Conservation (phyloP, 2,113 vertebrate genomes). For the Phrynocephalus versicolor region DNA sequence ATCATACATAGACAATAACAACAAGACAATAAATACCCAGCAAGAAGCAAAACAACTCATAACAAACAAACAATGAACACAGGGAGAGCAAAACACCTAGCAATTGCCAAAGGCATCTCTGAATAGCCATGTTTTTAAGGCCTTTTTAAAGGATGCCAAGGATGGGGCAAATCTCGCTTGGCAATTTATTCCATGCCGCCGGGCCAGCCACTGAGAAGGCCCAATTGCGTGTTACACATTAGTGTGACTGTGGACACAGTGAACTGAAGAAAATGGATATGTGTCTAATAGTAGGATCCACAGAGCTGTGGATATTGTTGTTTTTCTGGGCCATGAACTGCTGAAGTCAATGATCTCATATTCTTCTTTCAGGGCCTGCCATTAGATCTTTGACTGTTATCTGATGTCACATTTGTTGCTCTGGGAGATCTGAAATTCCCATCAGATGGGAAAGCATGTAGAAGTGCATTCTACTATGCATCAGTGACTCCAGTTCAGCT, state of each 20-base stretch:
- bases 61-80: no score
- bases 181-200: no score
- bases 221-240: constrained; percentile 48
- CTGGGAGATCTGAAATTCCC: constrained; percentile 28
- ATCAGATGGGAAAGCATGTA: constrained; percentile 10
- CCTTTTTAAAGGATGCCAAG: no score
- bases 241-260: constrained; percentile 30
- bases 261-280: constrained; percentile 33
- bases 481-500: neutral
- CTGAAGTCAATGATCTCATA: constrained; percentile 26
- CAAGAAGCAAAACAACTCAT: no score
- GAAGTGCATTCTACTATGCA: neutral
- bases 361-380: constrained; percentile 29
- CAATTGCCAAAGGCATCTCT: no score
- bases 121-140: no score
- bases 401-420: constrained; percentile 37
- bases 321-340: constrained; percentile 41
- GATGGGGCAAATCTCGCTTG: no score
- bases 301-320: constrained; percentile 12
- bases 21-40: no score
- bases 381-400: constrained; percentile 44
- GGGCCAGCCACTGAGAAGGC: no score
- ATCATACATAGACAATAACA: no score
- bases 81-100: no score
- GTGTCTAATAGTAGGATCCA: constrained; percentile 41